Evolutionary conservation across 1,140 invertebrate genomes (phyloP).

Genomic region (Whitmania pigra): DNA sequence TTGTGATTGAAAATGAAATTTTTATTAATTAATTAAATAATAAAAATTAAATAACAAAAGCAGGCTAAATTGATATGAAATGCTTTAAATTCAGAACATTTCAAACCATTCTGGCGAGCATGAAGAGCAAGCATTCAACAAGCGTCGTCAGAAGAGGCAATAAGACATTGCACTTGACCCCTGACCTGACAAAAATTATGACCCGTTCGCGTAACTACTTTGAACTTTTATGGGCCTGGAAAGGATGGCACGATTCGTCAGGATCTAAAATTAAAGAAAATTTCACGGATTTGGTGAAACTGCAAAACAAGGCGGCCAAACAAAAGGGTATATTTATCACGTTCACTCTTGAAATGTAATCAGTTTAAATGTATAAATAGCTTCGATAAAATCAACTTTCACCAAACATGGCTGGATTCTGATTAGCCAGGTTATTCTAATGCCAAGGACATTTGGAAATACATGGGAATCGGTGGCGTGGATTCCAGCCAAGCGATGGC

Average conservation of each 20-base stretch:
- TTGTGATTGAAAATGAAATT: no score
- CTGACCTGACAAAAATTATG: slow-evolving; percentile 33
- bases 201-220: slow-evolving; percentile 28
- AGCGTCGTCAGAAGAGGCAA: slow-evolving; percentile 20
- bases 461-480: no score
- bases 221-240: slow-evolving; percentile 32
- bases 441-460: no score
- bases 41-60: no score
- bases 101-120: no score
- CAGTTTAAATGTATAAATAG: neutral
- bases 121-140: slow-evolving; percentile 12
- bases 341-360: neutral
- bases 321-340: slow-evolving; percentile 32
- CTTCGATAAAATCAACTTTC: no score
- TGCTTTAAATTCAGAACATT: no score
- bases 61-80: no score
- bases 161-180: slow-evolving; percentile 21
- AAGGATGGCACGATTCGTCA: slow-evolving; percentile 34
- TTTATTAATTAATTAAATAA: no score
- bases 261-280: slow-evolving; percentile 27
- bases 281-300: slow-evolving; percentile 30
- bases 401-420: no score
- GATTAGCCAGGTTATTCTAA: no score
- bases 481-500: slow-evolving; percentile 16
- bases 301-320: slow-evolving; percentile 32